phyloP scores from a whole-genome alignment of 1,140 invertebrate genomes.

The Stegodyphus mimosarum region DNA sequence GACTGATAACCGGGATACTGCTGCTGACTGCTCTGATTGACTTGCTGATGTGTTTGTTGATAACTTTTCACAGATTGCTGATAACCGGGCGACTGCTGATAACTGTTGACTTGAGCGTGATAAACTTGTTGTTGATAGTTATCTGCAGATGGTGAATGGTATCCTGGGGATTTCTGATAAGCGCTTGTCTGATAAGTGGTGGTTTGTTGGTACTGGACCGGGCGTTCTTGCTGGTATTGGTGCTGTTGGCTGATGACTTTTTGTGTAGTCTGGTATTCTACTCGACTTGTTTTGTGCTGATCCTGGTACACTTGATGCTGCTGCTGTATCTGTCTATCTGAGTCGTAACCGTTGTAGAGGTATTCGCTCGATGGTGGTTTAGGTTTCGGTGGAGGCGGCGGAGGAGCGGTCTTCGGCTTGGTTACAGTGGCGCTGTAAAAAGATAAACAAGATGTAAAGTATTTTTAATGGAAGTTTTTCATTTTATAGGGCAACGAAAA shows the following conservation, averaged over 20 bases:
- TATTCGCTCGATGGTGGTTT: slow-evolving; percentile 37
- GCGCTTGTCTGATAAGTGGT: not conserved
- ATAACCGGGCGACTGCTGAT: slow-evolving; percentile 24
- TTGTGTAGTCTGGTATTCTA: slow-evolving; percentile 37
- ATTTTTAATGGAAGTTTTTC: not conserved
- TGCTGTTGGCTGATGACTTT: slow-evolving; percentile 28
- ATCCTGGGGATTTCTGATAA: slow-evolving; percentile 27
- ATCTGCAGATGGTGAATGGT: slow-evolving; percentile 18
- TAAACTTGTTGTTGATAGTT: slow-evolving; percentile 11
- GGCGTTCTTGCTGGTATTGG: slow-evolving; percentile 35
- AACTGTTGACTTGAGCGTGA: not conserved
- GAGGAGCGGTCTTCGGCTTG: slow-evolving; percentile 24
- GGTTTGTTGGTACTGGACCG: slow-evolving; percentile 18
- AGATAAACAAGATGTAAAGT: not conserved
- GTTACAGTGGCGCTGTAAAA: not conserved
- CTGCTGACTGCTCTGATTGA: not conserved
- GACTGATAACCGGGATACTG: slow-evolving; percentile 20
- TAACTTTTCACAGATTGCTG: not conserved
- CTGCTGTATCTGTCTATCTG: not conserved
- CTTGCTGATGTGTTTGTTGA: not conserved
- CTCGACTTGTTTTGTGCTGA: slow-evolving; percentile 18
- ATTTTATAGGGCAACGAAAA: not conserved
- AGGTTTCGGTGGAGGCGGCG: slow-evolving; percentile 37
- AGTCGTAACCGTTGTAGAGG: slow-evolving; percentile 39
- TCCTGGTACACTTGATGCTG: slow-evolving; percentile 7